Evolutionary conservation across 2,888 invertebrate genomes (phyloP), one percentile per base, ranked within the genome.

Genomic region (Rutpela maculata): DNA sequence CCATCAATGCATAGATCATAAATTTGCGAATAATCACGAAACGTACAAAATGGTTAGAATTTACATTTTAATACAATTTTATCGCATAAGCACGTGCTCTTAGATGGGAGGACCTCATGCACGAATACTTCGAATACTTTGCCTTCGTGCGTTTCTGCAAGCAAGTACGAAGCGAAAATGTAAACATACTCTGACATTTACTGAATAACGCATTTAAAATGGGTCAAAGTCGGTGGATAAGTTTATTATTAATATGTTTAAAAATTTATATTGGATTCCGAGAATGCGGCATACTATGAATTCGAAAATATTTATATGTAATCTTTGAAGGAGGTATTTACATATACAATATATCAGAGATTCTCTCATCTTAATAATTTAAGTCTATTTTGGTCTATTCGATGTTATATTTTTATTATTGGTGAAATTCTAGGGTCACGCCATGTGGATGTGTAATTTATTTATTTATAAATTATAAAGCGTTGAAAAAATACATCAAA

Each of bases 151-250:
- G 15, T 50, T 50, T 50, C n/a, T 50, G n/a, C 15, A 50, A 15
- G n/a, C 15, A 50, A 15, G 22, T 59, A 12, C 59, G 57, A 59
- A 19, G 11, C 59, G 19, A 19, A 10, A 59, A 59, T 59, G 19
- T 59, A 59, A 59, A 59, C 59, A 59, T 1, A 57, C 17, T 59
- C 18, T 50, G 50, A 50, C 50, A 50, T 50, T n/a, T 50, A 50
- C 50, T 50, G 50, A 19, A 59, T 19, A 59, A 19, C 59, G 59
- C 19, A 59, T 57, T 19, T 57, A 57, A 66, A 66, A 66, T 43
- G 22, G 65, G 65, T 66, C 43, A 66, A 66, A 63, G 62, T n/a
- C 62, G 35, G 17, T 63, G 62, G 35, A 35, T 63, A 31, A 35
- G 31, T 35, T 17, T 19, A 17, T 38, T 65, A 65, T 38, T 38